Base-by-base conservation (phyloP, 2,888 invertebrate genomes). In the Exephanes ischioxanthus region DNA sequence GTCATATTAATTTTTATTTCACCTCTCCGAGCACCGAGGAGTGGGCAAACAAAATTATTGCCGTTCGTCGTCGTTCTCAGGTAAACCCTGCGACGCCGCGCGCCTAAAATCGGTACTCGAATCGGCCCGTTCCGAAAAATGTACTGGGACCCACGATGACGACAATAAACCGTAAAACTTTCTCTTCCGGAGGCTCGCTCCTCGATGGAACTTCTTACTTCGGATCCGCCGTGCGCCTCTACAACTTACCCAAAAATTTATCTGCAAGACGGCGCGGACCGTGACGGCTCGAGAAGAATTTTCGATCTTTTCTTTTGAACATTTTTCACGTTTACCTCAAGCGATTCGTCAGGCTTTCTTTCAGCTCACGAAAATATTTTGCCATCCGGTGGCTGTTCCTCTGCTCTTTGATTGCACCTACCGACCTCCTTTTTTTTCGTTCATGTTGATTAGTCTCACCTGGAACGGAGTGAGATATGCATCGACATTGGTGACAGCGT, bases 131-230 rank as follows among this genome's bases (percentile, higher is more conserved):
- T 53, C 4, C 16, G 73, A 33, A 22, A 33, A 72, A 55, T 70
- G 41, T 16, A 66, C 70, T 48, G 30, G 19, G 61, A 11, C 51
- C 72, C 48, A 53, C 76, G 72, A 55, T 75, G 85, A 80, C 87
- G 51, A 87, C 87, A 86, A 87, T 86, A 84, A 87, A 85, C 83
- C 86, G 82, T 90, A 90, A 89, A 90, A 90, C 89, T 90, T 89
- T 89, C 89, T 86, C 89, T 83, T 75, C 79, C 61, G 51, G 41
- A 48, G 45, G 45, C 53, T 14, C 76, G 37, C 33, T 48, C 19
- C 19, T 1, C 75, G 71, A 72, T 72, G 67, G 26, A 71, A 67
- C 61, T 48, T 55, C 83, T 61, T 72, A 11, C 67, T 51, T 73
- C 70, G 67, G 37, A 41, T 26, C 45, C 45, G 72, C 76, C 66